Evolutionary conservation across 2,113 vertebrate genomes (phyloP), one percentile per base, ranked within the genome.

Genomic region (Oenanthe oenanthe): DNA sequence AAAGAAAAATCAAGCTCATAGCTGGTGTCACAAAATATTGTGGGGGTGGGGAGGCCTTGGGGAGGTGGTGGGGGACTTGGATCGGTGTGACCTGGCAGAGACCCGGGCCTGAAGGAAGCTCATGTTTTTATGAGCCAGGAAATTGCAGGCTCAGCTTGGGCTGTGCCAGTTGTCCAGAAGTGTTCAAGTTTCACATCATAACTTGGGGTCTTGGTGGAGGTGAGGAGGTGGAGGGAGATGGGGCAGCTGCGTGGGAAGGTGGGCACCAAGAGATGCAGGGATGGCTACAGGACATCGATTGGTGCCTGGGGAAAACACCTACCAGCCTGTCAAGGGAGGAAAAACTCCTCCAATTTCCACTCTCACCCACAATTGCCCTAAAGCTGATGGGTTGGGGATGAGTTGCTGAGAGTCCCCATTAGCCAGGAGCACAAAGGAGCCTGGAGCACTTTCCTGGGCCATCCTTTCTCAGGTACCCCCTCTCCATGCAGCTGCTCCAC

Each of bases 91-190:
- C 93, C 92, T 91, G 91, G 79, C 12, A 25, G 83, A 72, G 79
- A 94, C 93, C 91, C 0, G 72, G 91, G 48, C 50, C 81, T 62
- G 81, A 94, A 97, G 93, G 92, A 95, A 96, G 92, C 85, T 96
- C 93, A 56, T 38, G 76, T 85, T 97, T 96, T 96, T 94, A 96
- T 36, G 79, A 92, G 89, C 47, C 89, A 96, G 92, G 95, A 96
- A 96, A 95, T 93, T 92, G 79, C 87, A 95, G 95, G 81, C 85
- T 93, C 79, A 92, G 94, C 82, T 93, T 36, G 28, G 93, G 70
- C 65, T 1, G 18, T 88, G 82, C 89, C 86, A 96, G 63, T 91
- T 92, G 81, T 77, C 94, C 43, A 1, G 12, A 3, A 9, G 9
- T 51, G 81, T 62, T 90, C 61, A 21, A 20, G 66, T 91, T 80